A percentile compares a stretch with the other conserved stretches of the same genome.
phyloP scores from a whole-genome alignment of 2,797 vertebrate genomes.

The Sebastes itinus region DNA sequence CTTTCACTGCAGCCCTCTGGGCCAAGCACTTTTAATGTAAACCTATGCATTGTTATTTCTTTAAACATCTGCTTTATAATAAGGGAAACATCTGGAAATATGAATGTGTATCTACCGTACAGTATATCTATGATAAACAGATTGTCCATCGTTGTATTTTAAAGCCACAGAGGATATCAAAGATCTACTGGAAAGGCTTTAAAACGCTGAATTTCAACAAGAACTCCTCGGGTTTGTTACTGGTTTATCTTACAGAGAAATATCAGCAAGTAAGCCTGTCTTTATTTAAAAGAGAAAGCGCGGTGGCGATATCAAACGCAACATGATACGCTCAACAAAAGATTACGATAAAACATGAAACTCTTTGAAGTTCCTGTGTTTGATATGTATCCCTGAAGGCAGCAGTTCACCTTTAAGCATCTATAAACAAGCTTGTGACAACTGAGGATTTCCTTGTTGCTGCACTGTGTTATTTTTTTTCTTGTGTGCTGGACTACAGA shows the following conservation, averaged over 20 bases:
- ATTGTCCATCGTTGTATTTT: slow-evolving; percentile 2
- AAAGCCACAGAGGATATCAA: not conserved
- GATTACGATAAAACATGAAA: slow-evolving; percentile 45
- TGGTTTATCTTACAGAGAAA: slow-evolving; percentile 23
- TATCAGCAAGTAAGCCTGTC: slow-evolving; percentile 3
- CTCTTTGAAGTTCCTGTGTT: slow-evolving; percentile 55
- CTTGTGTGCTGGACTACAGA: slow-evolving; percentile 41
- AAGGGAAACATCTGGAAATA: not conserved
- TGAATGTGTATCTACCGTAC: no score
- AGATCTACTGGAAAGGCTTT: slow-evolving; percentile 6
- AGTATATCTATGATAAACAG: not conserved
- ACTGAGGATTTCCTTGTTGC: slow-evolving; percentile 43
- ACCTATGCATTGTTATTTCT: not conserved
- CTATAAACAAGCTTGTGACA: slow-evolving; percentile 45
- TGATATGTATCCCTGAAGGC: slow-evolving; percentile 64
- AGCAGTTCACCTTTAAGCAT: slow-evolving; percentile 56
- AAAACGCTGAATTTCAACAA: slow-evolving; percentile 18
- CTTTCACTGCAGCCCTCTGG: not conserved
- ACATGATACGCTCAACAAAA: slow-evolving; percentile 46
- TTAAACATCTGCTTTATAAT: not conserved
- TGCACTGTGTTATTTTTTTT: not conserved
- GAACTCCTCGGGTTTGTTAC: not conserved
- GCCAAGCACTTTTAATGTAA: not conserved
- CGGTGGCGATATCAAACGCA: slow-evolving; percentile 33
- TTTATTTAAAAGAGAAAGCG: slow-evolving; percentile 39